phyloP scores from a whole-genome alignment of 2,888 invertebrate species.

The Tetragonisca angustula region DNA sequence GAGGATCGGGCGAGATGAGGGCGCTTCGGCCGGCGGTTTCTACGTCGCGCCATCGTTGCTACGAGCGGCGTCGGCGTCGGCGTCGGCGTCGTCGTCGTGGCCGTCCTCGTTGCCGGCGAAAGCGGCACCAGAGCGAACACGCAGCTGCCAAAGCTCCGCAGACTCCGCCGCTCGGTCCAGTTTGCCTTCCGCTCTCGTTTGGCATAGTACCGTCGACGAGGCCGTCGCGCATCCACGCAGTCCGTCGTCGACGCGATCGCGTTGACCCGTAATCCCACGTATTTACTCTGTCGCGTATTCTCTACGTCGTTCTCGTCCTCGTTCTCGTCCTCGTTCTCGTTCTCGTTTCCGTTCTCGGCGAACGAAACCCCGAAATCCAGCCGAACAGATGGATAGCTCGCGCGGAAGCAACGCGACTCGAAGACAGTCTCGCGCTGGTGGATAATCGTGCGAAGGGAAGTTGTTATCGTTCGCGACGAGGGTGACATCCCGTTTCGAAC shows the following conservation, averaged over 20 bases:
- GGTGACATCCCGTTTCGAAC: constrained; percentile 24
- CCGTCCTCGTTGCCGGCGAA: constrained; percentile 66
- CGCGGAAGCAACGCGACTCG: background rate
- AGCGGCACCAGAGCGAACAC: constrained; percentile 68
- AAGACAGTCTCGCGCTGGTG: constrained; percentile 29
- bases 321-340: too few relatives aligned
- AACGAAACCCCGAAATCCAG: background rate
- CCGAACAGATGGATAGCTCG: constrained; percentile 17
- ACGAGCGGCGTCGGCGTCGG: constrained; percentile 67
- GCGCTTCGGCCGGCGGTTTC: constrained; percentile 63
- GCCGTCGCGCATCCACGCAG: constrained; percentile 37
- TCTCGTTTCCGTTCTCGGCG: background rate
- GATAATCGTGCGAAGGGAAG: constrained; percentile 37
- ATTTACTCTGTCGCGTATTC: background rate
- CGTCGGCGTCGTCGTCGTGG: constrained; percentile 63
- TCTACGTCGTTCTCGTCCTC: too few relatives aligned
- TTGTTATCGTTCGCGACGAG: background rate
- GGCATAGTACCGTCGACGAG: constrained; percentile 55
- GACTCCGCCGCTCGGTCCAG: constrained; percentile 72
- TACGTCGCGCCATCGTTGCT: constrained; percentile 68
- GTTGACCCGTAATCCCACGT: constrained; percentile 14
- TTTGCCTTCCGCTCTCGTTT: constrained; percentile 70
- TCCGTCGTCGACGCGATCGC: constrained; percentile 43
- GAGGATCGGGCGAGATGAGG: constrained; percentile 64
- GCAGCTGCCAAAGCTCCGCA: constrained; percentile 65